Evolutionary conservation across 2,797 vertebrate genomes (phyloP), one percentile per base, ranked within the genome.

Genomic region (Loriculus beryllinus): DNA sequence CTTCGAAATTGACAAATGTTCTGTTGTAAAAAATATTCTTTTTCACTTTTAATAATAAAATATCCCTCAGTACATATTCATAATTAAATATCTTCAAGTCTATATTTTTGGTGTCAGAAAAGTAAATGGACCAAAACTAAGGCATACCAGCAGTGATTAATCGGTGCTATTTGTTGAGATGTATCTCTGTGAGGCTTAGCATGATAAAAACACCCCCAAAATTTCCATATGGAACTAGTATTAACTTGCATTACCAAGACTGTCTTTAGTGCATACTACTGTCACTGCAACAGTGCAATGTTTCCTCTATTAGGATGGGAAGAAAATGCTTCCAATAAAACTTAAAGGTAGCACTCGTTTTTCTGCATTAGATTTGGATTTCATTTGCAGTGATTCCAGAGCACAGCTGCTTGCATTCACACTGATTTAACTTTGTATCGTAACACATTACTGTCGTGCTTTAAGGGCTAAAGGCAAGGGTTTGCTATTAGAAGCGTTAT

Each of bases 51-150:
- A 74, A 67, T 86, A 96, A 80, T 81, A 81, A 97, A 96, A 71
- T 72, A 71, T 33, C 60, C 84, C 60, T 83, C 80, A 90, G 78
- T 95, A 89, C 40, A 63, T 82, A 90, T 68, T 94, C 68, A 88
- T 84, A 92, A 90, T 93, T 97, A 96, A 92, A 91, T 43, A 31
- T 75, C 72, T 97, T 90, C 92, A 93, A 84, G 90, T 96, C 80
- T 94, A 56, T 23, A 47, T 71, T 88, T 84, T 33, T 75, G n/a
- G 45, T 70, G 77, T 57, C 79, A 82, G 90, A 95, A 93, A 91
- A 94, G 69, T 74, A 93, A 97, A 97, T 88, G 87, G 90, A 86
- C 78, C 62, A 86, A 95, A 94, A 93, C 87, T 88, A 90, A 94
- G 90, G 84, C 79, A 71, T 35, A 54, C 7, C 25, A 91, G 76